A percentile compares a stretch with the other conserved stretches of the same genome.
These are phyloP conservation scores for Orthosia gothica DNA, from an alignment of 2,888 invertebrate species.

Conservation along the genomic window DNA sequence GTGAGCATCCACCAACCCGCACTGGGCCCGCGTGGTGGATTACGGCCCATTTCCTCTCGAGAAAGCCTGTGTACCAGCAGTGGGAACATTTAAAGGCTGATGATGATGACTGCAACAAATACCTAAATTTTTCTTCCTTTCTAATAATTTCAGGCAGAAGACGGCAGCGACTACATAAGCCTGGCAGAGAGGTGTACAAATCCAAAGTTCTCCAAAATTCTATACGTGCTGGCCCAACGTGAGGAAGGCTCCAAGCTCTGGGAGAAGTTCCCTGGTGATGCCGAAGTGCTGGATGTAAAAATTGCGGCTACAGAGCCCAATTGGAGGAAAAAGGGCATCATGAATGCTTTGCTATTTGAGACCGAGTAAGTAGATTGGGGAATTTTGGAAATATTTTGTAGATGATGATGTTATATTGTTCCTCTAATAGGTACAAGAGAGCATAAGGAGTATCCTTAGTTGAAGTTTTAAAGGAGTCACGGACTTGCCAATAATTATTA, in stretches of 20 bases:
- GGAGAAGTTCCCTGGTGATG: constrained; percentile 90
- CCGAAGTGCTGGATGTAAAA: constrained; percentile 92
- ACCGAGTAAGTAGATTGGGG: constrained; percentile 90
- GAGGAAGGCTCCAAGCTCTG: constrained; percentile 91
- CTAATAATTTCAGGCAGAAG: constrained; percentile 71
- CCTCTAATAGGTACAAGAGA: no score
- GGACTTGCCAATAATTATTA: no score
- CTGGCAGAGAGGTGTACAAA: constrained; percentile 90
- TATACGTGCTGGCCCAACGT: constrained; percentile 91
- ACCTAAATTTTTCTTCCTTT: background rate
- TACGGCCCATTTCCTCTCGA: no score
- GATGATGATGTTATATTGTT: no score
- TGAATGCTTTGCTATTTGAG: constrained; percentile 91
- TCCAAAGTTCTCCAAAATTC: constrained; percentile 93
- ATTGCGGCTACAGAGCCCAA: constrained; percentile 93
- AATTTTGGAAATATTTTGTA: no score
- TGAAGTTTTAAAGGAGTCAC: no score
- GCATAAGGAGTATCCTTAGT: background rate
- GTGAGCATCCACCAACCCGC: no score
- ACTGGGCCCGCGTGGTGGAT: no score
- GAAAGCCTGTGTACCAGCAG: no score
- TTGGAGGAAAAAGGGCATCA: constrained; percentile 93
- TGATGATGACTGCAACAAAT: no score
- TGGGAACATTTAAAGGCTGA: no score
- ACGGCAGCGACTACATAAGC: constrained; percentile 82